Evolutionary conservation across 2,113 vertebrate genomes (phyloP).

Genomic region (Charina bottae): DNA sequence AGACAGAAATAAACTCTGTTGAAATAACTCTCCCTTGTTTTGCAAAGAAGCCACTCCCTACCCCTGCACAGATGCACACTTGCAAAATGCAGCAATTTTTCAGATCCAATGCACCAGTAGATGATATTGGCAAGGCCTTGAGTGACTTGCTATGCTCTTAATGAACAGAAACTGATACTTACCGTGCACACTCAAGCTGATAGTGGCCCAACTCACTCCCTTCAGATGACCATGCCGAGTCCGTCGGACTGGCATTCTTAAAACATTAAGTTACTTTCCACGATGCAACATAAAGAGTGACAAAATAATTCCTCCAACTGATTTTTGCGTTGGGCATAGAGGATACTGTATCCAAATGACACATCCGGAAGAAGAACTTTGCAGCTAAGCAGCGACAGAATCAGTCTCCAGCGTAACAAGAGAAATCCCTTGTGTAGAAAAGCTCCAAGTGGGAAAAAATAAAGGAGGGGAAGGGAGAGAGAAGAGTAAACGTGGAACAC

Average conservation of each 20-base stretch:
- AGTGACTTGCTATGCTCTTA: not conserved
- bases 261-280: slow-evolving; percentile 9
- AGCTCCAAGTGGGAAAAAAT: slow-evolving; percentile 13
- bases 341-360: slow-evolving; percentile 25
- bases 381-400: not conserved
- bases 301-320: not conserved
- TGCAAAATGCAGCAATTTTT: not conserved
- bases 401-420: slow-evolving; percentile 39
- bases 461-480: slow-evolving; percentile 35
- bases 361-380: slow-evolving; percentile 9
- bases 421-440: slow-evolving; percentile 43
- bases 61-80: not conserved
- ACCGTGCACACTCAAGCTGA: slow-evolving; percentile 69
- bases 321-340: slow-evolving; percentile 28
- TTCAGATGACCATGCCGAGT: slow-evolving; percentile 68
- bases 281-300: slow-evolving; percentile 1
- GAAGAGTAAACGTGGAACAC: slow-evolving; percentile 45
- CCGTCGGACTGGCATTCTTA: slow-evolving; percentile 66
- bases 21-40: not conserved
- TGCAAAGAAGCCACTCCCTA: not conserved
- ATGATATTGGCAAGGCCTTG: not conserved
- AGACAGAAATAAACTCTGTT: slow-evolving; percentile 11
- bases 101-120: too few relatives aligned
- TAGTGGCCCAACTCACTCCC: slow-evolving; percentile 70
- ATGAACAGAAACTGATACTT: slow-evolving; percentile 56